Conservation (phyloP, 2,797 vertebrate species). For the Danio albolineatus region DNA sequence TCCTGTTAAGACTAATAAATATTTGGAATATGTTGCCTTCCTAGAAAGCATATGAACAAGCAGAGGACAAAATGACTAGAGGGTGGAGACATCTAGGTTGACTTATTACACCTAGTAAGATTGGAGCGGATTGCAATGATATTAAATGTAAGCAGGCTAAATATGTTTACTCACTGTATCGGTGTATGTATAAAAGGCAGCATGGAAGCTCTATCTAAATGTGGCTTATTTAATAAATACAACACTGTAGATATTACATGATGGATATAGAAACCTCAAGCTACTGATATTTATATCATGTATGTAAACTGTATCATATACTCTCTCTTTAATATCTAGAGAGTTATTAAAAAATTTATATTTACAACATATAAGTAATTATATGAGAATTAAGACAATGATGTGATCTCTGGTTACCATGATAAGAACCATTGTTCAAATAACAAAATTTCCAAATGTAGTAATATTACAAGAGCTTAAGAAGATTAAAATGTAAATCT, state of each 20-base stretch:
- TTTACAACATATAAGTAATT: background rate
- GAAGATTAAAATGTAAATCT: too few species aligned
- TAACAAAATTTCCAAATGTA: too few species aligned
- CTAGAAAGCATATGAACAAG: conserved; percentile 6
- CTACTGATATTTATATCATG: too few species aligned
- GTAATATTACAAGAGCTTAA: too few species aligned
- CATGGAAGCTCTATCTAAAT: background rate
- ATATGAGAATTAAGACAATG: background rate
- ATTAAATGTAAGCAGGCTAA: background rate
- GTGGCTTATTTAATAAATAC: background rate
- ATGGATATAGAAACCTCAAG: background rate
- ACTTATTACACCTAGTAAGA: conserved; percentile 9
- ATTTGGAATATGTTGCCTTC: background rate
- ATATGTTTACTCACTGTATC: too few species aligned
- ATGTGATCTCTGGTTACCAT: too few species aligned
- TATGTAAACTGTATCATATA: too few species aligned
- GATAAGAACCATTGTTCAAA: too few species aligned
- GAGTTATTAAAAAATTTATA: background rate
- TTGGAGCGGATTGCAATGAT: background rate
- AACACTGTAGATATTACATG: background rate
- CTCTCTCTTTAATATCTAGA: background rate
- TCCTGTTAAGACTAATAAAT: background rate
- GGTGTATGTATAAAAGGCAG: background rate
- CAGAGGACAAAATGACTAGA: conserved; percentile 30
- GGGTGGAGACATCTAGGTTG: conserved; percentile 14